Evolutionary conservation across 2,888 invertebrate species (phyloP).

Genomic region (Epinotia bilunana): DNA sequence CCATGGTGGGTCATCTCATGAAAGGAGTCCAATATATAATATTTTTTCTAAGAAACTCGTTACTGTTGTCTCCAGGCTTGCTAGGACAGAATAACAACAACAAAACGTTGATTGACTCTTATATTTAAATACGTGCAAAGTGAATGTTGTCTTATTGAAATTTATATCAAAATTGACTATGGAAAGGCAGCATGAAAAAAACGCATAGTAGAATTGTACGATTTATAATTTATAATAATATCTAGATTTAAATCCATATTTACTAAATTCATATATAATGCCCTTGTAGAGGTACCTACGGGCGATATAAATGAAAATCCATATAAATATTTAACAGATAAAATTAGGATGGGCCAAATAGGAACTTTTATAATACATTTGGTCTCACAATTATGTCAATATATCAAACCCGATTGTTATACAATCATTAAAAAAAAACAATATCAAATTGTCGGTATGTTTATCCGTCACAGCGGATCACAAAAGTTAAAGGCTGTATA

Average conservation of each 20-base stretch:
- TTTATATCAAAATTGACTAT: too few relatives aligned
- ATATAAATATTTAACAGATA: slow-evolving; percentile 24
- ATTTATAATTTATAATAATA: slow-evolving; percentile 30
- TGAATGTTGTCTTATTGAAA: too few relatives aligned
- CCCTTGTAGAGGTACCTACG: slow-evolving; percentile 4
- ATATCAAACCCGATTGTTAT: slow-evolving; percentile 1
- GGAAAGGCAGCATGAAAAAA: not conserved
- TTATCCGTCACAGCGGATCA: slow-evolving; percentile 28
- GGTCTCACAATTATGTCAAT: slow-evolving; percentile 10
- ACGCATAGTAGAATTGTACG: slow-evolving; percentile 15
- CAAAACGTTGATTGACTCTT: too few relatives aligned
- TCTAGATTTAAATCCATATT: slow-evolving; percentile 13
- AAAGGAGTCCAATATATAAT: too few relatives aligned
- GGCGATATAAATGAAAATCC: slow-evolving; percentile 7
- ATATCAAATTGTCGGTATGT: slow-evolving; percentile 1
- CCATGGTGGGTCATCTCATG: too few relatives aligned
- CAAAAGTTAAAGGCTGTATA: not conserved
- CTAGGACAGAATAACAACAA: too few relatives aligned
- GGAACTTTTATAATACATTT: slow-evolving; percentile 35
- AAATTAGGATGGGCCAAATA: slow-evolving; percentile 28
- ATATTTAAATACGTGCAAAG: too few relatives aligned
- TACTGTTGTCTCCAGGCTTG: too few relatives aligned
- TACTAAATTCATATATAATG: slow-evolving; percentile 19
- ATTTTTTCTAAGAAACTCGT: too few relatives aligned
- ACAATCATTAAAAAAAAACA: not conserved